A percentile compares a stretch with the other conserved stretches of the same genome.
These are phyloP conservation scores for Tubiluchus corallicola DNA, from an alignment of 2,888 invertebrate genomes.

Conservation along the genomic window DNA sequence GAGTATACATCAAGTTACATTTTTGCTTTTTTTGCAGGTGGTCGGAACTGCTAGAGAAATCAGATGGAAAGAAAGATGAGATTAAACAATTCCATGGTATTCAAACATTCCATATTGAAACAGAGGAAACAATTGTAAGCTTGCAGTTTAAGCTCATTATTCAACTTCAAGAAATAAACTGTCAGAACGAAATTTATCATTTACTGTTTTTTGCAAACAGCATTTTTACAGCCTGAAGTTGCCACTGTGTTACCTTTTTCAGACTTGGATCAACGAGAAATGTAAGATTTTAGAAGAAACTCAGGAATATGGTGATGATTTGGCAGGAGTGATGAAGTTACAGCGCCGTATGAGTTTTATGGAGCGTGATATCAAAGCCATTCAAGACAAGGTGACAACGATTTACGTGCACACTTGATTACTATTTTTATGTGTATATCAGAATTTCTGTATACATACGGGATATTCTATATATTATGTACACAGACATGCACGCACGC, in stretches of 20 bases:
- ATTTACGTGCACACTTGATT: too few species aligned
- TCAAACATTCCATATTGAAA: conserved; percentile 98
- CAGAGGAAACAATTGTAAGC: conserved; percentile 67
- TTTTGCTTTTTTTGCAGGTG: conserved; percentile 25
- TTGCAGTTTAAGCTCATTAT: too few species aligned
- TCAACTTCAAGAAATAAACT: too few species aligned
- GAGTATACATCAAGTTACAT: too few species aligned
- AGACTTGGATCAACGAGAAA: conserved; percentile 95
- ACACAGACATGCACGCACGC: too few species aligned
- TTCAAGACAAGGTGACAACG: conserved; percentile 78
- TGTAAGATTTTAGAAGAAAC: conserved; percentile 93
- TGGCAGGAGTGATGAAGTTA: conserved; percentile 83
- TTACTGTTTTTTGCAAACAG: background rate
- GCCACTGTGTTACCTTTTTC: conserved; percentile 11
- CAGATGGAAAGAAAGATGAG: conserved; percentile 86
- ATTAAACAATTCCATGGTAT: conserved; percentile 89
- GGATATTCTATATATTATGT: too few species aligned
- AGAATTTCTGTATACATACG: too few species aligned
- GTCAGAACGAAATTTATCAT: too few species aligned
- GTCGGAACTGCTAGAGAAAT: conserved; percentile 62
- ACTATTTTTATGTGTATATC: too few species aligned
- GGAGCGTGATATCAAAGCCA: conserved; percentile 96
- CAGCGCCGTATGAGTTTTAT: conserved; percentile 78
- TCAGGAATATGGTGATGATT: conserved; percentile 93
- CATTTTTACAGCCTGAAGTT: background rate